Percentiles rank a stretch among this genome's conserved stretches.
phyloP scores from a whole-genome alignment of 2,888 invertebrate species.

The Diloba caeruleocephala region DNA sequence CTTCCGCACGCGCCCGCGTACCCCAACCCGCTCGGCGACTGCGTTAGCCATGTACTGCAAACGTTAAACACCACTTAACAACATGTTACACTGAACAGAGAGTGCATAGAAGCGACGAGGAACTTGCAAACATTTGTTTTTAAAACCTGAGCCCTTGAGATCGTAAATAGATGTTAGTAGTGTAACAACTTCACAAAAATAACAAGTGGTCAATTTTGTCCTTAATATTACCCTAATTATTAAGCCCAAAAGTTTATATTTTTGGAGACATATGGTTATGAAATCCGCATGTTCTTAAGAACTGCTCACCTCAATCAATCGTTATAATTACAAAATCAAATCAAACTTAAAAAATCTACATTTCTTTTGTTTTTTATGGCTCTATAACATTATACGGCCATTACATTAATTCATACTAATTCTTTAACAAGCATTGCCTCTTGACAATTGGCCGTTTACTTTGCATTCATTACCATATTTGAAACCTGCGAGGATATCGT shows the following conservation, averaged over 20 bases:
- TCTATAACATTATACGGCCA: background rate
- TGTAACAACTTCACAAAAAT: no score
- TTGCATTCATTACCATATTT: background rate
- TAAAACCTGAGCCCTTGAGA: no score
- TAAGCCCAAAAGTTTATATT: no score
- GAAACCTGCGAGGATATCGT: conserved; percentile 15
- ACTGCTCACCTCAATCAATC: no score
- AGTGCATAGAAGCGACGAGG: conserved; percentile 21
- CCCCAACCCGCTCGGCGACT: conserved; percentile 72
- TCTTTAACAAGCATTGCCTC: background rate
- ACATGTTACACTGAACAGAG: conserved; percentile 17
- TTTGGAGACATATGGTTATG: no score
- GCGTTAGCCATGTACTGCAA: conserved; percentile 80
- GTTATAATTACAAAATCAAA: no score
- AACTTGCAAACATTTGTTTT: conserved; percentile 33
- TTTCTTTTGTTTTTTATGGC: no score
- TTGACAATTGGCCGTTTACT: background rate
- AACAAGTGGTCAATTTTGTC: no score
- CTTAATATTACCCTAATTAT: no score
- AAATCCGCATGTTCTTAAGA: no score
- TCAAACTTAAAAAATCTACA: no score
- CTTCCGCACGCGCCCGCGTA: conserved; percentile 74
- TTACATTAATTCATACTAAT: background rate
- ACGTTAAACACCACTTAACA: conserved; percentile 36
- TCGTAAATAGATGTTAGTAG: no score